These are phyloP conservation scores for Rhea americana DNA, from an alignment of 2,113 vertebrate species.

Conservation along the genomic window DNA sequence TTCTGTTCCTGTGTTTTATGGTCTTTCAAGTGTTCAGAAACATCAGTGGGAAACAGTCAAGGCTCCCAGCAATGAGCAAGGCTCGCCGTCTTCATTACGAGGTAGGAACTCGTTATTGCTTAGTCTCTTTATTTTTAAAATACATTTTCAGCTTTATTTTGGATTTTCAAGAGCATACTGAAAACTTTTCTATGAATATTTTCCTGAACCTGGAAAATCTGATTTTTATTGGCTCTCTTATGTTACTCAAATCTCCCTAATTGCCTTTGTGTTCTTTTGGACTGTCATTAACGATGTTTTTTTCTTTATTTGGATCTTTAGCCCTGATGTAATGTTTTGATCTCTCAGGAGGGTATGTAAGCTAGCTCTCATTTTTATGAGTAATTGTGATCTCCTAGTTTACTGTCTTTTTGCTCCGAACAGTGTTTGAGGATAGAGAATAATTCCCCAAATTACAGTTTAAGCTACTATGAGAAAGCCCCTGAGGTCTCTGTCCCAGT, in stretches of 20 bases:
- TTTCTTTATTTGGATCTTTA: neutral
- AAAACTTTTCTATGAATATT: neutral
- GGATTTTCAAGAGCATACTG: neutral
- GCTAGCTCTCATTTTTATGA: neutral
- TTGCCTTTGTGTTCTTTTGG: neutral
- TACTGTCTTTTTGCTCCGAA: neutral
- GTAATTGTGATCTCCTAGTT: neutral
- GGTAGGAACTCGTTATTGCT: conserved; percentile 44
- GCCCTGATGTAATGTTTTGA: neutral
- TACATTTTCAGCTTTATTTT: neutral
- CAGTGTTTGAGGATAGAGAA: neutral
- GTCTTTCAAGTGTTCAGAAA: conserved; percentile 98
- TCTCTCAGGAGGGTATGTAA: neutral
- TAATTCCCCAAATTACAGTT: neutral
- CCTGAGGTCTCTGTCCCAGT: neutral
- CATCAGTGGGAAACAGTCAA: conserved; percentile 92
- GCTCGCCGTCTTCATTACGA: conserved; percentile 94
- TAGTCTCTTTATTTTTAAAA: neutral
- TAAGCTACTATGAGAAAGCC: neutral
- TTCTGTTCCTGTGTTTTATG: conserved; percentile 98
- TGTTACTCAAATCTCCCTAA: neutral
- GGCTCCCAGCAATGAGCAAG: conserved; percentile 93
- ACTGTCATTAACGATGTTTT: neutral
- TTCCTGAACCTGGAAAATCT: neutral
- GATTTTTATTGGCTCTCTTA: no score